These are phyloP conservation scores for Drosophila athabasca DNA, from an alignment of 1,140 invertebrate species.

Conservation along the genomic window DNA sequence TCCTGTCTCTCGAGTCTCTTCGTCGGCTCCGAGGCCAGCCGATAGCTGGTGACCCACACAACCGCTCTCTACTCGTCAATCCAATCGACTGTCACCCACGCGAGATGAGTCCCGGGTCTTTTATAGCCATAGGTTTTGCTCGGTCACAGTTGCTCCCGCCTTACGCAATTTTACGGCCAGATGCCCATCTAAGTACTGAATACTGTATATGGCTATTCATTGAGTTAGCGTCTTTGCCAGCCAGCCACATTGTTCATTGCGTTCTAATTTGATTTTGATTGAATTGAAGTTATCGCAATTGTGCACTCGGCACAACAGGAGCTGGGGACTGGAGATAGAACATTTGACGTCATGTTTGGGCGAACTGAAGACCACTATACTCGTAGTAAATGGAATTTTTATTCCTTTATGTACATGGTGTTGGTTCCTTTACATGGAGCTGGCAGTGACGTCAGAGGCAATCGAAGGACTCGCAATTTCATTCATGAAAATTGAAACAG, in stretches of 20 bases:
- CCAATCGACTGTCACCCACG: conserved; percentile 33
- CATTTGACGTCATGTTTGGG: conserved; percentile 45
- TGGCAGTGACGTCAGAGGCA: conserved; percentile 34
- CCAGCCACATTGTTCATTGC: conserved; percentile 55
- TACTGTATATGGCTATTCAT: no score
- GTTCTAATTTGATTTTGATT: conserved; percentile 77
- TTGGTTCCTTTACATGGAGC: background rate
- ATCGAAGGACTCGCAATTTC: conserved; percentile 16
- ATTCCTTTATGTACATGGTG: background rate
- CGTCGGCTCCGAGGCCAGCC: conserved; percentile 38
- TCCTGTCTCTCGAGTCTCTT: background rate
- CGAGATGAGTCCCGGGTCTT: conserved; percentile 29
- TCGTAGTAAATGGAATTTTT: conserved; percentile 19
- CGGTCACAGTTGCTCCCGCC: conserved; percentile 48
- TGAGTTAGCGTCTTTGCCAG: no score
- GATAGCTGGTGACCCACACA: no score
- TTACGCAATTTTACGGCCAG: conserved; percentile 68
- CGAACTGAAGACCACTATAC: no score
- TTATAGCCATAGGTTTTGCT: conserved; percentile 43
- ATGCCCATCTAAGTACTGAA: conserved; percentile 49
- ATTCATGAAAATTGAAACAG: conserved; percentile 40
- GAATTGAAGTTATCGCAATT: conserved; percentile 75
- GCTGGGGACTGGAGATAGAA: background rate
- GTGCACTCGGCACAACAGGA: conserved; percentile 52
- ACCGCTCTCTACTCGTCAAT: background rate